These are phyloP conservation scores for Microtus pennsylvanicus DNA, from an alignment of 2,113 vertebrate species.

Conservation along the genomic window DNA sequence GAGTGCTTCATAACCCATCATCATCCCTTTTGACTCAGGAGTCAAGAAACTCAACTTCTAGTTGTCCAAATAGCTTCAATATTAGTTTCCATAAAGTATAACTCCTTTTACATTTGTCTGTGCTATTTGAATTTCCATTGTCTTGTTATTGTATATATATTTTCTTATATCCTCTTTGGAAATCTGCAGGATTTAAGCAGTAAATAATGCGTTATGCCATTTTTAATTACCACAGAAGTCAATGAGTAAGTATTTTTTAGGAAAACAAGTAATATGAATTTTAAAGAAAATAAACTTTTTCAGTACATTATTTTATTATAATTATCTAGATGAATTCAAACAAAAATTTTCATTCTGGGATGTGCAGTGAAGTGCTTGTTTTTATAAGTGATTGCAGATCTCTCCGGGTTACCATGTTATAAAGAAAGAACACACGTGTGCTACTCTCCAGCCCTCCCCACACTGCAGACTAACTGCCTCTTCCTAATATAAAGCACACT, in stretches of 20 bases:
- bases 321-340: neutral
- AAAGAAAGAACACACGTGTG: neutral
- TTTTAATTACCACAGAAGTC: neutral
- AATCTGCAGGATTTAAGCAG: neutral
- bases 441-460: neutral
- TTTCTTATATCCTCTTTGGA: constrained; percentile 1
- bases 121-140: neutral
- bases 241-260: neutral
- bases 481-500: neutral
- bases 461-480: neutral
- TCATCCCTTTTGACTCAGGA: neutral
- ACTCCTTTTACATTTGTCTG: constrained; percentile 32
- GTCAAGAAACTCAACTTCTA: neutral
- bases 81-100: neutral
- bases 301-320: neutral
- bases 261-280: neutral
- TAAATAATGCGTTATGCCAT: neutral
- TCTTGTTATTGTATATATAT: neutral
- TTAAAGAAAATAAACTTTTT: neutral
- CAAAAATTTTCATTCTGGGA: neutral
- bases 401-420: neutral
- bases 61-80: neutral
- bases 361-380: neutral
- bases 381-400: neutral
- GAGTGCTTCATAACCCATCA: neutral